Conservation (phyloP, 2,113 vertebrate species). For the Sula dactylatra region DNA sequence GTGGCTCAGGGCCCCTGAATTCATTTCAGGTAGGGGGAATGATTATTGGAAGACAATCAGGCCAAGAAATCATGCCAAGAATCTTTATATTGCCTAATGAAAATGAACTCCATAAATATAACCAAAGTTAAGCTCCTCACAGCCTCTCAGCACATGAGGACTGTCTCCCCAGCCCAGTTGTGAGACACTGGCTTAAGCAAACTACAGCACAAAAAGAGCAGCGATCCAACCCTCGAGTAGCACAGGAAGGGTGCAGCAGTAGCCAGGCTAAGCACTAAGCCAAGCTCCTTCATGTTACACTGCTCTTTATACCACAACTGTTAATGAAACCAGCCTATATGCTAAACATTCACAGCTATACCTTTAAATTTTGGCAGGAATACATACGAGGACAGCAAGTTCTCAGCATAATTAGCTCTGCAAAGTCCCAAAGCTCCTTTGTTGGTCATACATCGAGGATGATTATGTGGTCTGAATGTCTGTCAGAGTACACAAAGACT, state of each 20-base stretch:
- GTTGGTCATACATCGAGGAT: background rate
- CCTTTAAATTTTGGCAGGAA: background rate
- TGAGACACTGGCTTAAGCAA: background rate
- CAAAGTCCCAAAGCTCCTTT: background rate
- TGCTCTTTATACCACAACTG: background rate
- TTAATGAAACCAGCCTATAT: background rate
- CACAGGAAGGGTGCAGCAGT: background rate
- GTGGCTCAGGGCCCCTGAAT: background rate
- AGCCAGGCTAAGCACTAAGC: background rate
- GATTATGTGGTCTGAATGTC: background rate
- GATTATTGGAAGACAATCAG: background rate
- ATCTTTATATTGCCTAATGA: background rate
- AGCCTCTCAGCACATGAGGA: background rate
- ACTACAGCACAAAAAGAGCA: background rate
- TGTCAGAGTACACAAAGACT: background rate
- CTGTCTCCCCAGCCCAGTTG: background rate
- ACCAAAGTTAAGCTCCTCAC: background rate
- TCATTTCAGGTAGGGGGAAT: background rate
- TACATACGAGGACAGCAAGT: background rate
- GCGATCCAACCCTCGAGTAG: accelerated
- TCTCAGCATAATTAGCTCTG: background rate
- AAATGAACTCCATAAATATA: background rate
- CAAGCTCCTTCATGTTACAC: background rate
- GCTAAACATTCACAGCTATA: background rate
- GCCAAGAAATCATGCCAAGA: background rate